phyloP scores from a whole-genome alignment of 2,797 vertebrate species.

The Steatocranus sp. region DNA sequence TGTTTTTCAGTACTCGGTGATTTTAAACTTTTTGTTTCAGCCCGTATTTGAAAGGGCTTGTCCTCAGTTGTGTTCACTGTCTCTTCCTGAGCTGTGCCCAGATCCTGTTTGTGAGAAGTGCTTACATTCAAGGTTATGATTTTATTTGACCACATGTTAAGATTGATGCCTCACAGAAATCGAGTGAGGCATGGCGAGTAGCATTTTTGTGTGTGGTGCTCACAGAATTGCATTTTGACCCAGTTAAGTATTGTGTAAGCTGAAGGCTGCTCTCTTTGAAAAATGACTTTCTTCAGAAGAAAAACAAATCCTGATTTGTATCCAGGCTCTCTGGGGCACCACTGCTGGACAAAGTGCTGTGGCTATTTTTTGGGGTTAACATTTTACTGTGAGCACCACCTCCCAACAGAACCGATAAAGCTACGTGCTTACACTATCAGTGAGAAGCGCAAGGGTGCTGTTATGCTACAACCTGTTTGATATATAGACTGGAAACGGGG shows the following conservation, averaged over 20 bases:
- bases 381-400: not conserved
- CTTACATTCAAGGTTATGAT: not conserved
- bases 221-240: not conserved
- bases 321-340: not conserved
- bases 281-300: not conserved
- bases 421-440: not conserved
- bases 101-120: conserved; percentile 10
- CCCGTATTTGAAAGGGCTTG: not conserved
- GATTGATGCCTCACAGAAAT: not conserved
- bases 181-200: not conserved
- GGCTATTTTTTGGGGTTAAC: not conserved
- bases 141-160: not conserved
- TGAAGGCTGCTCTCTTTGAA: not conserved
- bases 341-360: not conserved
- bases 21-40: not conserved
- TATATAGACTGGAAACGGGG: not conserved
- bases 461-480: not conserved
- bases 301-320: not conserved
- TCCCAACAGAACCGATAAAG: not conserved
- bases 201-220: not conserved
- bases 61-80: not conserved
- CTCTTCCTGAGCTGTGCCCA: too few species aligned
- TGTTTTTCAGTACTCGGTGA: not conserved
- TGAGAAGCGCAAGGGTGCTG: not conserved
- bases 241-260: not conserved